Evolutionary conservation across 2,888 invertebrate species (phyloP), one percentile per base, ranked within the genome.

Genomic region (Drosophila robusta): DNA sequence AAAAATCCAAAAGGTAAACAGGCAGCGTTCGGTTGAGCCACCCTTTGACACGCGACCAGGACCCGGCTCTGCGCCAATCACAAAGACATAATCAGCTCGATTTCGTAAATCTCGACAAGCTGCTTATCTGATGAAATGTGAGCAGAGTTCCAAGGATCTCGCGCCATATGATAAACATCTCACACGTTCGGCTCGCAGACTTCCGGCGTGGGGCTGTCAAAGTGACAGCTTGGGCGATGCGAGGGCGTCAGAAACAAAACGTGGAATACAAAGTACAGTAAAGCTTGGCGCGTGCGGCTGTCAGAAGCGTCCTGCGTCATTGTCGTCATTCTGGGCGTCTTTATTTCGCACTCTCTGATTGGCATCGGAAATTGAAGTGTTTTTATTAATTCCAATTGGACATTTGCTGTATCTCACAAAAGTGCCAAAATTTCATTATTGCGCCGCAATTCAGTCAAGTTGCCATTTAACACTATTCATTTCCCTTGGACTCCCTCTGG

Each of bases 101-200:
- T 87, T 80, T 75, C 87, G 74, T 75, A 85, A 83, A 87, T 90
- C 87, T 87, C 78, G 87, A 84, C 90, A 89, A 90, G 87, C 90
- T 80, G 87, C 87, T 89, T 89, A 89, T 89, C 87, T 72, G 84
- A 80, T 90, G 90, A 87, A 90, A 89, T 89, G 86, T 80, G 90
- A 89, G 89, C 90, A 67, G 79, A 60, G 81, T 80, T 75, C 66
- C 71, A 57, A 73, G 65, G 67, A 73, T 71, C 74, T 62, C 46
- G 65, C 66, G 56, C 47, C 64, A 70, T 70, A 51, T 85, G 89
- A 89, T 90, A 89, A 87, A 85, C 87, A 89, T 89, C 89, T 87
- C 82, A 78, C 77, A 70, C 75, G 84, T 86, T 72, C 82, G 62
- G 34, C 69, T 42, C 34, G 49, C 79, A 45, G 66, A 67, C 78